phyloP scores from a whole-genome alignment of 1,140 invertebrate species.

The Planococcus citri region DNA sequence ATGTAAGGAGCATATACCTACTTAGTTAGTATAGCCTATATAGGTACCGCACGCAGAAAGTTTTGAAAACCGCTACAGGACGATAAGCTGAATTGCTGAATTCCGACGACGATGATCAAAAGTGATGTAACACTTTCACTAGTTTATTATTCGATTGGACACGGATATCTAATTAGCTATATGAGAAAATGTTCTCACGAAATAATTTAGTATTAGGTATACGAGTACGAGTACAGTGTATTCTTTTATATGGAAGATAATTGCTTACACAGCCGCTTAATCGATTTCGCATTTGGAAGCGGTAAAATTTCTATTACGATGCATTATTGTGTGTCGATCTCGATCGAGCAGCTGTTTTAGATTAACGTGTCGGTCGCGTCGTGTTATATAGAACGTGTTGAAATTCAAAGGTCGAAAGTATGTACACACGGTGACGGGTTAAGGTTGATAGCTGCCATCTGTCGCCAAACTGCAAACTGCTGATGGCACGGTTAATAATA shows the following conservation, averaged over 20 bases:
- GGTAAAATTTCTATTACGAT: too few species aligned
- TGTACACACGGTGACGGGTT: background rate
- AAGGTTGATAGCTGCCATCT: background rate
- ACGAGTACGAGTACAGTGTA: too few species aligned
- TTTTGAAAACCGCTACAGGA: too few species aligned
- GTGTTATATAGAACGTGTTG: background rate
- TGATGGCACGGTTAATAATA: too few species aligned
- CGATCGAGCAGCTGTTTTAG: too few species aligned
- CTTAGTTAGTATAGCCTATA: too few species aligned
- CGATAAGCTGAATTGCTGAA: background rate
- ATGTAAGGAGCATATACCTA: too few species aligned
- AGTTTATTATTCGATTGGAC: background rate
- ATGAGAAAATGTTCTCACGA: background rate
- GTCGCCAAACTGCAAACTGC: background rate
- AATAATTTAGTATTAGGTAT: too few species aligned
- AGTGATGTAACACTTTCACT: background rate
- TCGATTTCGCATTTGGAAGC: background rate
- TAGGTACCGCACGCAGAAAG: too few species aligned
- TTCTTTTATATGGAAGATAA: background rate
- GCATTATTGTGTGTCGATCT: too few species aligned
- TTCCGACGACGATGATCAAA: background rate
- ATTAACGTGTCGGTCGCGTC: too few species aligned
- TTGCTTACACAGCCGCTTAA: background rate
- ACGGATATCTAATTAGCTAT: background rate
- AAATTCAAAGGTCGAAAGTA: background rate